phyloP scores from a whole-genome alignment of 2,888 invertebrate genomes.

The Drosophila heteroneura region DNA sequence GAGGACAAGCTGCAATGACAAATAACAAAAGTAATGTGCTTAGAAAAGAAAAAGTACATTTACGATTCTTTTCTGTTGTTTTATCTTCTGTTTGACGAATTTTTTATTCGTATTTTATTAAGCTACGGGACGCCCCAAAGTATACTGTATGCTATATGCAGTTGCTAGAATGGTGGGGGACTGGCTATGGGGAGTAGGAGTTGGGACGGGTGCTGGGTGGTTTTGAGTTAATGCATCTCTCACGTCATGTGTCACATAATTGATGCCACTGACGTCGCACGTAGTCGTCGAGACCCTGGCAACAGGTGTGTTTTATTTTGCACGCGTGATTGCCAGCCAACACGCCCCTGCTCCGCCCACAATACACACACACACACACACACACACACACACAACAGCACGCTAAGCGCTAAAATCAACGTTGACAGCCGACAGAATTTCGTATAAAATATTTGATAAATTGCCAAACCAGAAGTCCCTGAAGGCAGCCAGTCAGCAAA shows the following conservation, averaged over 20 bases:
- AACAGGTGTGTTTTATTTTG: slow-evolving; percentile 76
- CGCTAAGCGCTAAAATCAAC: slow-evolving; percentile 75
- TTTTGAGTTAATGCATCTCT: slow-evolving; percentile 15
- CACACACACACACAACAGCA: slow-evolving; percentile 2
- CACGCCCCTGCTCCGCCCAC: slow-evolving; percentile 33
- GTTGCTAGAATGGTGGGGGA: background rate
- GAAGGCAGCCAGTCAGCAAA: slow-evolving; percentile 14
- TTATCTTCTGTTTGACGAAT: slow-evolving; percentile 19
- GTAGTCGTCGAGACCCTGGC: slow-evolving; percentile 43
- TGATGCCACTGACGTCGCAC: slow-evolving; percentile 33
- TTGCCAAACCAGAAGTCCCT: slow-evolving; percentile 43
- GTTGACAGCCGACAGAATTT: slow-evolving; percentile 70
- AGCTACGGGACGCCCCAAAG: slow-evolving; percentile 25
- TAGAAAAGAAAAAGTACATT: background rate
- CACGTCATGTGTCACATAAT: slow-evolving; percentile 43
- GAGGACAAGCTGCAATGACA: slow-evolving; percentile 33
- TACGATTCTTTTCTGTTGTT: background rate
- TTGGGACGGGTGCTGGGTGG: background rate
- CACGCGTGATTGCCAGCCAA: slow-evolving; percentile 43
- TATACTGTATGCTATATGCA: background rate
- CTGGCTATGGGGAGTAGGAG: background rate
- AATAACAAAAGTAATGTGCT: slow-evolving; percentile 23
- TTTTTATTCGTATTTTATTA: slow-evolving; percentile 52
- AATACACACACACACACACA: background rate
- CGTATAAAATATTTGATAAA: slow-evolving; percentile 69